phyloP scores from a whole-genome alignment of 2,888 invertebrate species.

The Nematopogon swammerdamellus region DNA sequence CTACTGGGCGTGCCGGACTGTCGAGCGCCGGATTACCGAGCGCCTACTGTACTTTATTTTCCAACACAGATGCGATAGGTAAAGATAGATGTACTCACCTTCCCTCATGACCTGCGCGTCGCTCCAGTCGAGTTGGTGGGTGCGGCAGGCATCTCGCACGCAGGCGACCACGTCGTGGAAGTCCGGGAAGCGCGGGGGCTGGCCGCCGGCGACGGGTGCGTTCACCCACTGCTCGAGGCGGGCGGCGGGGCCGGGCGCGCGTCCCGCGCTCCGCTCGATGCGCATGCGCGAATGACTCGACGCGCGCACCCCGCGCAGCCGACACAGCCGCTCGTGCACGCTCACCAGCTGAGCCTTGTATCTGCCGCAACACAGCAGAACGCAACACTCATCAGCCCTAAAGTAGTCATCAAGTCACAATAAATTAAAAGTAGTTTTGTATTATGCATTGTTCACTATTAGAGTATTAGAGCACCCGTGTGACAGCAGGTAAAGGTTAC shows the following conservation, averaged over 20 bases:
- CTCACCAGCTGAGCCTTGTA: constrained; percentile 12
- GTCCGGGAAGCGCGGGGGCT: constrained; percentile 38
- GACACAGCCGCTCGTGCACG: constrained; percentile 37
- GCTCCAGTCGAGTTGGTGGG: constrained; percentile 22
- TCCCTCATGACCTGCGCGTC: constrained; percentile 19
- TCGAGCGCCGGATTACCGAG: too few relatives aligned
- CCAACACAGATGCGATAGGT: too few relatives aligned
- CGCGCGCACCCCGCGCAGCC: constrained; percentile 25
- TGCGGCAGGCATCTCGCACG: constrained; percentile 21
- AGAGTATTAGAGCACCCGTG: too few relatives aligned
- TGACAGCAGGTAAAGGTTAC: too few relatives aligned
- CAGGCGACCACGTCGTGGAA: constrained; percentile 41
- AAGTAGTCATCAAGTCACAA: too few relatives aligned
- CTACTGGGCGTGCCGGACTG: too few relatives aligned
- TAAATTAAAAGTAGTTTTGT: too few relatives aligned
- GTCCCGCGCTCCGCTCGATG: constrained; percentile 14
- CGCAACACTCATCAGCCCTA: too few relatives aligned
- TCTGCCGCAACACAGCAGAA: too few relatives aligned
- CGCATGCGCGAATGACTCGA: constrained; percentile 2
- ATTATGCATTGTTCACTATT: too few relatives aligned
- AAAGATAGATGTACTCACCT: constrained; percentile 25
- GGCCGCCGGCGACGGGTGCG: constrained; percentile 20
- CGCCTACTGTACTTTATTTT: too few relatives aligned
- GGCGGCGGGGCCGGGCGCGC: constrained; percentile 27
- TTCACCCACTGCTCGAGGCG: constrained; percentile 28